Evolutionary conservation across 2,797 vertebrate genomes (phyloP).

Genomic region (Telmatherina bonti): DNA sequence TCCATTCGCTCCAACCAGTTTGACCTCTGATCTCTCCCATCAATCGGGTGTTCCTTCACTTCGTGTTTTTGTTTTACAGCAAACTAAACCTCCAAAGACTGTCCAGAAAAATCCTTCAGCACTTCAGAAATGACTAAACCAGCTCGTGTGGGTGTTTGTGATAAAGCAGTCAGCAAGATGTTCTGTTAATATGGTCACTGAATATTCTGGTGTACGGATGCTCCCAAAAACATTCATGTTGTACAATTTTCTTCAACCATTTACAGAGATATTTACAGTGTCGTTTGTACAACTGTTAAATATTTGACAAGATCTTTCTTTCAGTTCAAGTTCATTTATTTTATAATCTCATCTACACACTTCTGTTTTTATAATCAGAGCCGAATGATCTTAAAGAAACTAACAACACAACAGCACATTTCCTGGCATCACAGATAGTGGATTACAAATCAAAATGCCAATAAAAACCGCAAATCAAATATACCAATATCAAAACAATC

Average conservation of each 20-base stretch:
- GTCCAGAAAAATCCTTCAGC: neutral
- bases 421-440: neutral
- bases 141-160: neutral
- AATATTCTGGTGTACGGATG: no score
- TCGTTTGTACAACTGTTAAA: neutral
- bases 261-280: neutral
- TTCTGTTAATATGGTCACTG: no score
- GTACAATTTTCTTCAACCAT: neutral
- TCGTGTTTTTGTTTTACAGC: neutral
- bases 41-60: neutral
- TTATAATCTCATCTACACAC: neutral
- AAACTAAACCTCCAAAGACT: neutral
- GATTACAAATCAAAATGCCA: neutral
- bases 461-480: no score
- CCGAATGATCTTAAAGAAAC: neutral
- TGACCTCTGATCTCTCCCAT: neutral
- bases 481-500: no score
- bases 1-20: neutral
- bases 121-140: neutral
- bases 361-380: neutral
- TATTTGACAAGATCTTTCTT: neutral
- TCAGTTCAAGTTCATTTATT: neutral
- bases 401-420: neutral
- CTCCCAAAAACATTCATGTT: no score
- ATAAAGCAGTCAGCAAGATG: neutral